Evolutionary conservation across 2,888 invertebrate species (phyloP).

Genomic region (Chaitophorus viminalis): DNA sequence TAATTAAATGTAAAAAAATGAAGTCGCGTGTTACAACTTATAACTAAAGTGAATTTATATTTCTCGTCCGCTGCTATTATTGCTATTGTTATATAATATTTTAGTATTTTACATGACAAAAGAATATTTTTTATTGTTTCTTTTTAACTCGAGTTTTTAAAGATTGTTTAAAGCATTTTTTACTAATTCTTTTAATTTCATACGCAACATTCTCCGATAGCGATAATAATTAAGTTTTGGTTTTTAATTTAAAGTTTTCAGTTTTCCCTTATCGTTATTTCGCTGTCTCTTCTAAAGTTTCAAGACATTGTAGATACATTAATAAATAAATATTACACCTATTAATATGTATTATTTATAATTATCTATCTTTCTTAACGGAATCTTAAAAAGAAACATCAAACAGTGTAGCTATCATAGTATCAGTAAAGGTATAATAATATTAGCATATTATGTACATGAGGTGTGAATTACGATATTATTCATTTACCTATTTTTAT

Average conservation of each 20-base stretch:
- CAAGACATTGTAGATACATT: too few species aligned
- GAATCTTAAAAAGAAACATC: not conserved
- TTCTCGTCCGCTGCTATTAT: not conserved
- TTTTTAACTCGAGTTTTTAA: not conserved
- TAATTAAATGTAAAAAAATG: not conserved
- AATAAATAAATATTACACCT: not conserved
- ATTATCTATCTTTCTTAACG: not conserved
- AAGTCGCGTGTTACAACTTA: not conserved
- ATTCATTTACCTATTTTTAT: not conserved
- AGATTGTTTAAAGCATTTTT: not conserved
- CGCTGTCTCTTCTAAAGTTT: not conserved
- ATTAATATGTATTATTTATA: too few species aligned
- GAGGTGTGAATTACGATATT: not conserved
- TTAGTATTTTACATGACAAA: not conserved
- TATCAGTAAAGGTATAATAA: not conserved
- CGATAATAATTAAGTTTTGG: not conserved
- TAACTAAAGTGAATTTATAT: not conserved
- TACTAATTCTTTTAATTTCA: not conserved
- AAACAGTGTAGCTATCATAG: not conserved
- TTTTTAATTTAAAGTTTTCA: not conserved
- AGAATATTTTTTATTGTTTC: slow-evolving; percentile 1
- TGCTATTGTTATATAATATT: not conserved
- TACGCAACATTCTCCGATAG: not conserved
- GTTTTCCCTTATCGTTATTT: not conserved
- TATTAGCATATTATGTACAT: too few species aligned